Percentiles rank a stretch among this genome's conserved stretches.
Conservation (phyloP, 2,888 invertebrate genomes). For the Drosophila pseudotalamancana region DNA sequence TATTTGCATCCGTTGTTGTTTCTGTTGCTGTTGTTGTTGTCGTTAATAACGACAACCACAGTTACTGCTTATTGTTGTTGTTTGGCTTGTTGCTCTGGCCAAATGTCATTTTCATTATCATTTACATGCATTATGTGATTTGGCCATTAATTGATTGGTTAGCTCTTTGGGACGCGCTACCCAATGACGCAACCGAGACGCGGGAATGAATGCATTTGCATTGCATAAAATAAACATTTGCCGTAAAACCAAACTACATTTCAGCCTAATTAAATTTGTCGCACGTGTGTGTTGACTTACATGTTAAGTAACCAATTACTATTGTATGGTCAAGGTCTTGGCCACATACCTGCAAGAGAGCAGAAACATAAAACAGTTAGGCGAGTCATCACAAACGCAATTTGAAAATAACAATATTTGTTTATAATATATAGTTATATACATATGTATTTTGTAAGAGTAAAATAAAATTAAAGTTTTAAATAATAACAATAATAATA, state of each 20-base stretch:
- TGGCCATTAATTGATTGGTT: slow-evolving; percentile 75
- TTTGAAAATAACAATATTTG: background rate
- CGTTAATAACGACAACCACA: too few relatives aligned
- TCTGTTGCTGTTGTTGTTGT: slow-evolving; percentile 2
- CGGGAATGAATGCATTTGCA: slow-evolving; percentile 41
- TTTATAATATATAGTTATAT: too few relatives aligned
- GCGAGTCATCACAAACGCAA: too few relatives aligned
- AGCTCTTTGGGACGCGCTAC: slow-evolving; percentile 28
- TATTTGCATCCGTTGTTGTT: slow-evolving; percentile 33
- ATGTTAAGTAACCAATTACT: slow-evolving; percentile 45
- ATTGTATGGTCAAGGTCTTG: slow-evolving; percentile 39
- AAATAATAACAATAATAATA: background rate
- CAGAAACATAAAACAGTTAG: background rate
- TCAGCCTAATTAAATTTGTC: slow-evolving; percentile 44
- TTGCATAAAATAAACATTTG: slow-evolving; percentile 1
- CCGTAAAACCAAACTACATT: slow-evolving; percentile 19
- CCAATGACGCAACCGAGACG: slow-evolving; percentile 56
- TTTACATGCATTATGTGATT: slow-evolving; percentile 78
- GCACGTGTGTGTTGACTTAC: slow-evolving; percentile 61
- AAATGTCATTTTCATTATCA: slow-evolving; percentile 74
- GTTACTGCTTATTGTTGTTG: slow-evolving; percentile 12
- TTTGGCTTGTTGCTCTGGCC: slow-evolving; percentile 35
- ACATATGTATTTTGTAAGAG: too few relatives aligned
- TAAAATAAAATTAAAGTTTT: too few relatives aligned
- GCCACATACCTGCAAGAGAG: slow-evolving; percentile 47